Evolutionary conservation across 2,888 invertebrate genomes (phyloP), one percentile per base, ranked within the genome.

Genomic region (Tenthredo mesomela): DNA sequence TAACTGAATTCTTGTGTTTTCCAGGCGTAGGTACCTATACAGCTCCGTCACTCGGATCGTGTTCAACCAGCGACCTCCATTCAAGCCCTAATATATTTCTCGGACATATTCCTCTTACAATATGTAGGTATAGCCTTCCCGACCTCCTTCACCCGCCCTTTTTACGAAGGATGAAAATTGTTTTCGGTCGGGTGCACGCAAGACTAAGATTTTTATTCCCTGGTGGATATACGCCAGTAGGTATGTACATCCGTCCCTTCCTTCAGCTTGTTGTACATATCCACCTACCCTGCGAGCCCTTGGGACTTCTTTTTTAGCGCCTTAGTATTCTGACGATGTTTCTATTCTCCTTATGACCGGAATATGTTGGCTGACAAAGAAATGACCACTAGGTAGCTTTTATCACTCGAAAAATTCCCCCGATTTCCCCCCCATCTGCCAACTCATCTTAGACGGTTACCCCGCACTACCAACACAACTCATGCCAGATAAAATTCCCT

Each of bases 341-440:
- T 29, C 67, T 70, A 67, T 29, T 47, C 43, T 82, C 70, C 10
- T 50, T 25, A n/a, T 47, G 10, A 29, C 47, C 37, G 43, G 18
- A 50, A 67, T 40, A 82, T 47, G 43, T 15, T 33, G 29, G 84
- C 77, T 65, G 85, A 84, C 33, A 29, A 84, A 71, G 84, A 82
- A 87, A 85, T 84, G 86, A 86, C 86, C 85, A 84, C 78, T 75
- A 85, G 58, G 82, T 86, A 82, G 85, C 61, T 84, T 86, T 88
- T 88, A 88, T 88, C 88, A 87, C 87, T 87, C 85, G 87, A 86
- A 88, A 88, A 87, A 82, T 47, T 67, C 47, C 70, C 10, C 70
- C 21, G 58, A 9, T 61, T 15, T 21, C n/a, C 54, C 25, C 87
- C 80, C 85, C 85, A 87, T 85, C 87, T 85, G 85, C 58, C 83